Base-by-base conservation (phyloP, 2,113 vertebrate genomes). In the Ascaphus truei region DNA sequence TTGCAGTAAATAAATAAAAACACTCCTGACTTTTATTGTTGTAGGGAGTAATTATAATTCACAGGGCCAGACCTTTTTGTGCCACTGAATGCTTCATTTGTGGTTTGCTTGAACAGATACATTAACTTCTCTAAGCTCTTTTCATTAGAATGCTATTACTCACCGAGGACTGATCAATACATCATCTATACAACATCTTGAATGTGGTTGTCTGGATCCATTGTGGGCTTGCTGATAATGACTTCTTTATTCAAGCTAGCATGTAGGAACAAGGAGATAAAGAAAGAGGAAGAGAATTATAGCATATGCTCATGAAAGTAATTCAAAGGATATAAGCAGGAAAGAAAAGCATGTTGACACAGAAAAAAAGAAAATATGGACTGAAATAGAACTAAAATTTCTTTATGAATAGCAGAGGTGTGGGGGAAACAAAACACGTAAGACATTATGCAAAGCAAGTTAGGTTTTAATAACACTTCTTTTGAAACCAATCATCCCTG, bases 201-300 rank as follows among this genome's bases (percentile, higher is more conserved):
- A 93, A 93, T 88, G 91, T 88, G 90, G 88, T 88, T 84, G 91
- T 94, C 94, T 93, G 93, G 86, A 85, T 87, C 91, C 88, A 92
- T 92, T 93, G 93, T 94, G 89, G 89, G 83, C 80, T 85, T 76
- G 76, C 89, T 93, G 93, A 95, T 95, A 95, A 94, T 93, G 91
- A 89, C 88, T 90, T 89, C 87, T 89, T 94, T 92, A 94, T 95
- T 95, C 93, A 94, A 84, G 86, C 84, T 77, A 80, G 89, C 92
- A 94, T 95, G 94, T 96, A 95, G 88, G 88, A 94, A 95, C 94
- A 95, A 89, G 92, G 79, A 93, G 94, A 92, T 93, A 93, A 95
- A 94, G 92, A 88, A 88, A 86, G 85, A 87, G 73, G 75, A 84
- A 89, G 85, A 93, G 92, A 93, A 89, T 92, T 92, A 90, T 88